These are phyloP conservation scores for Planococcus citri DNA, from an alignment of 1,140 invertebrate species.

Conservation along the genomic window DNA sequence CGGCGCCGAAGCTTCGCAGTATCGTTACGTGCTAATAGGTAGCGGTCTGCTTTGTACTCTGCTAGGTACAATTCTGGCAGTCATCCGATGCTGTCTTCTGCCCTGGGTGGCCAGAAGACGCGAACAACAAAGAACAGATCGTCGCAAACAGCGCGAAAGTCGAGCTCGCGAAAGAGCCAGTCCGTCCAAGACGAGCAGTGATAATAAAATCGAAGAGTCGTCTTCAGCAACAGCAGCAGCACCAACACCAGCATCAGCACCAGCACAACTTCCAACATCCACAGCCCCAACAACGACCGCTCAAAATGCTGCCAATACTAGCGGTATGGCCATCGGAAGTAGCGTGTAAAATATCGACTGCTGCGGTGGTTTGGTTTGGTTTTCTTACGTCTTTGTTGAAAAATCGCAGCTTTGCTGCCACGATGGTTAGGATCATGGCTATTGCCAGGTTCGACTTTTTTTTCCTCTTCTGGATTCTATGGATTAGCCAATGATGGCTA, in stretches of 20 bases:
- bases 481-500: no score
- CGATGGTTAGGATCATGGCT: no score
- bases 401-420: not conserved
- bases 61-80: conserved; percentile 31
- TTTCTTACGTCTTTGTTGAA: no score
- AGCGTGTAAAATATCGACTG: not conserved
- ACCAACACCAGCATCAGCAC: no score
- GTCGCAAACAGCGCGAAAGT: conserved; percentile 17
- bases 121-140: conserved; percentile 8
- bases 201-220: not conserved
- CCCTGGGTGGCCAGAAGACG: conserved; percentile 27
- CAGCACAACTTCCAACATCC: no score
- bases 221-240: no score
- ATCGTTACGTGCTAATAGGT: conserved; percentile 54
- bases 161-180: conserved; percentile 12
- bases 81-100: conserved; percentile 29
- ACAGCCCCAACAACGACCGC: no score
- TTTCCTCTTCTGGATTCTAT: no score
- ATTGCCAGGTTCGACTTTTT: no score
- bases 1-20: conserved; percentile 60
- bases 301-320: not conserved
- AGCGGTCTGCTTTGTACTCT: conserved; percentile 34
- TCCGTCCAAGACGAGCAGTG: not conserved
- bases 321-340: not conserved
- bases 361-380: not conserved